Evolutionary conservation across 2,113 vertebrate genomes (phyloP), one percentile per base, ranked within the genome.

Genomic region (Aegypius monachus): DNA sequence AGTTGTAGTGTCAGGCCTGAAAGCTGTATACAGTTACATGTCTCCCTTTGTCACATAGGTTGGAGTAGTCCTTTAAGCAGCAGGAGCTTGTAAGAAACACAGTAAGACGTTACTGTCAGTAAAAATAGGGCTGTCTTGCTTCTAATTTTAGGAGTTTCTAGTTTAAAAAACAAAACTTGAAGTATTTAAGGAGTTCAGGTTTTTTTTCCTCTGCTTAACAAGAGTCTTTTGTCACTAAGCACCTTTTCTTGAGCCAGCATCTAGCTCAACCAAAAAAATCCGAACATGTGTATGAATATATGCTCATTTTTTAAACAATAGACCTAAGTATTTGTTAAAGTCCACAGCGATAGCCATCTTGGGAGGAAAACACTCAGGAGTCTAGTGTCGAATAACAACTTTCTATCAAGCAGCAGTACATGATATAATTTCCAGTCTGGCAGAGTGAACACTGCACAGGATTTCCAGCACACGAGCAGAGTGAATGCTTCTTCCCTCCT

Each of bases 281-380:
- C 13, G 10, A 43, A 27, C 7, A 0, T 17, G 11, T 1, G 0
- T 11, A 31, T 7, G 19, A 59, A 53, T 5, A 63, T 0, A n/a
- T 1, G 8, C 29, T 13, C 15, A 7, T 34, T 8, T 68, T 71
- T 38, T 5, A 43, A 68, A 55, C 45, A 62, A 14, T 1, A 83
- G 67, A 32, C 25, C 43, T 36, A 0, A 47, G 6, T 7, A 40
- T 26, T 72, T 42, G 38, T 43, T 40, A 16, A 7, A n/a, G 25
- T 3, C 61, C 65, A 22, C 20, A 22, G 50, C 1, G 7, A 72
- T 11, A 34, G 53, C 23, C 34, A 20, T 15, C n/a, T 7, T 10
- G 62, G 68, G 61, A 92, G 56, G 84, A 66, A 38, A 88, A 13
- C 50, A 23, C 29, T 62, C 18, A 2, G 48, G 71, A 68, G 13